Evolutionary conservation across 2,797 vertebrate genomes (phyloP).

Genomic region (Molossus alvarezi): DNA sequence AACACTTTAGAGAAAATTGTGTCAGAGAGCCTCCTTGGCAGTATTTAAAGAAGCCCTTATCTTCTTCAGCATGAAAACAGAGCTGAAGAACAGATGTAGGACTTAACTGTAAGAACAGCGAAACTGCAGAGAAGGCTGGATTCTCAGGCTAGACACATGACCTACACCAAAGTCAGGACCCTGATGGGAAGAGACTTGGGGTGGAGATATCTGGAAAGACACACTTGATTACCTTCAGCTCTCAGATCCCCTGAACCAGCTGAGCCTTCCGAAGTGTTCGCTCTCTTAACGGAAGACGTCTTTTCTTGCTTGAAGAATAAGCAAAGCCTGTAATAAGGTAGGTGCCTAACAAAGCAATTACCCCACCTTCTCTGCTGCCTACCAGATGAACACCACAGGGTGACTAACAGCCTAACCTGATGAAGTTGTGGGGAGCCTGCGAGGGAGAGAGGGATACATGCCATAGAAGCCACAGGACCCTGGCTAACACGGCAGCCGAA

Average conservation of each 20-base stretch:
- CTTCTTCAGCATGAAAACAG: slow-evolving; percentile 11
- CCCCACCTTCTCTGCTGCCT: neutral
- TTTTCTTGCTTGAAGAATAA: neutral
- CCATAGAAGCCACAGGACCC: neutral
- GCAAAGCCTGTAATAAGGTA: neutral
- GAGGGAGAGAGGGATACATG: neutral
- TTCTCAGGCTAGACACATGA: neutral
- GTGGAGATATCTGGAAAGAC: neutral
- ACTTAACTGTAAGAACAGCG: neutral
- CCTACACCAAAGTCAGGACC: neutral
- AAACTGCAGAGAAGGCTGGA: slow-evolving; percentile 30
- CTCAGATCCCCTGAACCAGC: neutral
- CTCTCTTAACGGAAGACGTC: neutral
- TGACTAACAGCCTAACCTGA: neutral
- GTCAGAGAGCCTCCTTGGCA: slow-evolving; percentile 45
- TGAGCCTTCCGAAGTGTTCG: neutral
- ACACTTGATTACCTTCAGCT: neutral
- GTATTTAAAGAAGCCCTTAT: slow-evolving; percentile 27
- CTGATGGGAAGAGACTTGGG: neutral
- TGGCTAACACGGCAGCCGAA: neutral
- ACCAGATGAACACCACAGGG: neutral
- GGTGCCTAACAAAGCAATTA: neutral
- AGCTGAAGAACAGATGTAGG: slow-evolving; percentile 22
- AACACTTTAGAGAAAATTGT: slow-evolving; percentile 65
- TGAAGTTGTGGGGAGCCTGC: neutral